phyloP scores from a whole-genome alignment of 2,113 vertebrate genomes.

The Casuarius casuarius region DNA sequence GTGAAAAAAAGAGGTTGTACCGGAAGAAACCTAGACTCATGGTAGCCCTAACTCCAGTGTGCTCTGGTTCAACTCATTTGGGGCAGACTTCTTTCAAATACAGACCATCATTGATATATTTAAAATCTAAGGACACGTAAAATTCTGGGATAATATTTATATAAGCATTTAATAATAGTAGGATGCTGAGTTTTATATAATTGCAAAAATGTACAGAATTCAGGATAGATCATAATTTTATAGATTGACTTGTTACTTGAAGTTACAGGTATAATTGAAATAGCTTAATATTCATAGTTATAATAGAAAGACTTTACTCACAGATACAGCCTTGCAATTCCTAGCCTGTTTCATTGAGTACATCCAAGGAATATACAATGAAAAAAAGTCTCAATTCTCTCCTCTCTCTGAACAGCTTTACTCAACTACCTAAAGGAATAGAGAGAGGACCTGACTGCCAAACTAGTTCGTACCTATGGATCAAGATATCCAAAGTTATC shows the following conservation, averaged over 20 bases:
- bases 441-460: background rate
- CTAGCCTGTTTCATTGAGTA: background rate
- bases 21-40: background rate
- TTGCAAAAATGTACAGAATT: background rate
- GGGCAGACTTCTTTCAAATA: background rate
- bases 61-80: background rate
- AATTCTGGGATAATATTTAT: background rate
- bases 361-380: background rate
- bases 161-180: background rate
- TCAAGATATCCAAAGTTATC: background rate
- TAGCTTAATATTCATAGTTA: background rate
- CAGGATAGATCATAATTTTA: background rate
- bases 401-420: background rate
- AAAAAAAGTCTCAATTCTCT: background rate
- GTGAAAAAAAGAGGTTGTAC: background rate
- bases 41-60: accelerated
- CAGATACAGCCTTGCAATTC: background rate
- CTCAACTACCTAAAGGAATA: background rate
- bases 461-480: background rate
- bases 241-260: background rate
- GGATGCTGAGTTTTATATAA: background rate
- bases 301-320: background rate
- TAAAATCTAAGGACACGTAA: background rate
- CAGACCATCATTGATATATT: background rate
- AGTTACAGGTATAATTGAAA: background rate